phyloP scores from a whole-genome alignment of 1,140 invertebrate species.

The Varroa destructor region DNA sequence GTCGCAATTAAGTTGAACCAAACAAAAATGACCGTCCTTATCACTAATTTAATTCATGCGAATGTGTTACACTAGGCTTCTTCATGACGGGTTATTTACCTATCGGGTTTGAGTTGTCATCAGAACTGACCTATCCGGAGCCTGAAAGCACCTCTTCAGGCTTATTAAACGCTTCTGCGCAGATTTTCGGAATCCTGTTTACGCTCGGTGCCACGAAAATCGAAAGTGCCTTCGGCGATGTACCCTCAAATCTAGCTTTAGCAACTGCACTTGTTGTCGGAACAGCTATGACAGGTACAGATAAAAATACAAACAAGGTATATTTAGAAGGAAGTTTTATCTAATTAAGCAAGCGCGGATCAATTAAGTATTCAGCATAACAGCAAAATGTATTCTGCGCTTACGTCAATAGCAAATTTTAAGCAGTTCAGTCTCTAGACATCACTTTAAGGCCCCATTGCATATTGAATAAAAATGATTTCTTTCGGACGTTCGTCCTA shows the following conservation, averaged over 20 bases:
- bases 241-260: conserved; percentile 32
- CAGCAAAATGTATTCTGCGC: no score
- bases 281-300: conserved; percentile 31
- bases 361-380: background rate
- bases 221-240: conserved; percentile 30
- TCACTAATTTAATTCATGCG: no score
- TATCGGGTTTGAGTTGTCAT: conserved; percentile 49
- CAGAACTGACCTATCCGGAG: conserved; percentile 48
- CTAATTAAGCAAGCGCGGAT: background rate
- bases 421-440: no score
- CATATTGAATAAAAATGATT: no score
- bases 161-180: conserved; percentile 41
- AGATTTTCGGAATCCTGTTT: conserved; percentile 35
- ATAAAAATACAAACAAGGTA: background rate
- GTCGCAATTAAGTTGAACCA: no score
- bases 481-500: no score
- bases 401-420: no score
- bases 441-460: no score
- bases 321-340: background rate
- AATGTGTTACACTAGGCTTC: conserved; percentile 37
- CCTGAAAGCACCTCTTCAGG: conserved; percentile 47
- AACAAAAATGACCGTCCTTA: no score
- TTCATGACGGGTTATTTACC: conserved; percentile 52
- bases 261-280: conserved; percentile 31
- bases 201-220: conserved; percentile 33